A percentile compares a stretch with the other conserved stretches of the same genome.
Evolutionary conservation across 2,888 invertebrate genomes (phyloP).

Genomic region (Caenorhabditis zanzibari): DNA sequence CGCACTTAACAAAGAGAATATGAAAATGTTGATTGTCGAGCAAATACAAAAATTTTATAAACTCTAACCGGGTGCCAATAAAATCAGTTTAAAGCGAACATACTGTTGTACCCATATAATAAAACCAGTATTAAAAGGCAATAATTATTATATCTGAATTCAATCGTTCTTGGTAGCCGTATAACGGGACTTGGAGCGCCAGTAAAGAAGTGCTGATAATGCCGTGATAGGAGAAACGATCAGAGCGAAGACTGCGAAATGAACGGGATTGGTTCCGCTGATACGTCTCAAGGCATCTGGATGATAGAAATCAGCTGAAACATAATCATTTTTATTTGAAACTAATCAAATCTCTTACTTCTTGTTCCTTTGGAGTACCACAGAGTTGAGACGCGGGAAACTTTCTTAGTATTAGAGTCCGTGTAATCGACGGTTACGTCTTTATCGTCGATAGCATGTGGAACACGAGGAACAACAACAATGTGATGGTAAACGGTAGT

Average conservation of each 20-base stretch:
- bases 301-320: slow-evolving; percentile 35
- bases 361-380: slow-evolving; percentile 16
- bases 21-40: neutral
- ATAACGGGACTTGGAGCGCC: slow-evolving; percentile 10
- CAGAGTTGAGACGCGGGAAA: neutral
- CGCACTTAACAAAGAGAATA: slow-evolving; percentile 28
- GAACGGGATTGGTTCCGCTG: neutral
- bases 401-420: slow-evolving; percentile 1
- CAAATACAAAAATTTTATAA: slow-evolving; percentile 25
- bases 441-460: slow-evolving; percentile 6
- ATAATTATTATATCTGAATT: neutral
- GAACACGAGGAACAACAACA: slow-evolving; percentile 37
- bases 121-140: slow-evolving; percentile 22
- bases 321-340: neutral
- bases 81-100: slow-evolving; percentile 20
- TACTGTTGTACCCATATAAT: slow-evolving; percentile 9
- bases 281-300: neutral
- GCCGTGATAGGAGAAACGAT: slow-evolving; percentile 22
- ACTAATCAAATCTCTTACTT: neutral
- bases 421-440: slow-evolving; percentile 33
- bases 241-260: slow-evolving; percentile 27
- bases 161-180: neutral
- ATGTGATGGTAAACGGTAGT: slow-evolving; percentile 32
- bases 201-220: slow-evolving; percentile 28
- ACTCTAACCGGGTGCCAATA: slow-evolving; percentile 27